Evolutionary conservation across 2,113 vertebrate species (phyloP).

Genomic region (Brienomyrus longianalis): DNA sequence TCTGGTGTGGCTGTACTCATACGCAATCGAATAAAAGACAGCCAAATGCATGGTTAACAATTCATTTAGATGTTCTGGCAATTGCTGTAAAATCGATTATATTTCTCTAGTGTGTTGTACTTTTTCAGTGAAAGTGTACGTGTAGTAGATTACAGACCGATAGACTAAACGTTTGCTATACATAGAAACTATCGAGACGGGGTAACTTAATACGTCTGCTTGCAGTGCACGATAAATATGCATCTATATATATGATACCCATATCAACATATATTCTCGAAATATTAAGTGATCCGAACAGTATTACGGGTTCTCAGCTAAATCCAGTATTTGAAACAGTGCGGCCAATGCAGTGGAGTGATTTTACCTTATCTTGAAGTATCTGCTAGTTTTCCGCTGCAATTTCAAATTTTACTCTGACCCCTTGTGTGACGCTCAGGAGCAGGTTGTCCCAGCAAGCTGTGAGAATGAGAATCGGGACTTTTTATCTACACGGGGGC

Average conservation of each 20-base stretch:
- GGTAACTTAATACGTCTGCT: not conserved
- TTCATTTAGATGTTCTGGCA: not conserved
- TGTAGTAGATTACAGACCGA: not conserved
- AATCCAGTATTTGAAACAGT: not conserved
- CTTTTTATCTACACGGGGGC: conserved; percentile 44
- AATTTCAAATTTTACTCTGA: conserved; percentile 4
- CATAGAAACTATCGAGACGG: not conserved
- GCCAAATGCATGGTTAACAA: not conserved
- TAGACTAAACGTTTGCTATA: not conserved
- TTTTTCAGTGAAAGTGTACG: not conserved
- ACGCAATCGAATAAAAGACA: not conserved
- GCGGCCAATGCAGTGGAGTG: not conserved
- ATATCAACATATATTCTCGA: not conserved
- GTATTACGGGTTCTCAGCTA: not conserved
- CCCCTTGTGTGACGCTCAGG: not conserved
- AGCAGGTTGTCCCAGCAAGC: conserved; percentile 33
- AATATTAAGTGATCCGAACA: not conserved
- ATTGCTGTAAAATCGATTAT: not conserved
- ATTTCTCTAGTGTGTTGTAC: not conserved
- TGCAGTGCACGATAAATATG: not conserved
- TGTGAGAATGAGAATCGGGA: conserved; percentile 29
- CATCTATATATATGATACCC: not conserved
- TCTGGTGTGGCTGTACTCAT: not conserved
- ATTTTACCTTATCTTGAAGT: conserved; percentile 8
- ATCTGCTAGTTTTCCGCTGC: not conserved